Percentiles rank a stretch among this genome's conserved stretches.
Conservation (phyloP, 2,888 invertebrate species). For the Watsonalla binaria region DNA sequence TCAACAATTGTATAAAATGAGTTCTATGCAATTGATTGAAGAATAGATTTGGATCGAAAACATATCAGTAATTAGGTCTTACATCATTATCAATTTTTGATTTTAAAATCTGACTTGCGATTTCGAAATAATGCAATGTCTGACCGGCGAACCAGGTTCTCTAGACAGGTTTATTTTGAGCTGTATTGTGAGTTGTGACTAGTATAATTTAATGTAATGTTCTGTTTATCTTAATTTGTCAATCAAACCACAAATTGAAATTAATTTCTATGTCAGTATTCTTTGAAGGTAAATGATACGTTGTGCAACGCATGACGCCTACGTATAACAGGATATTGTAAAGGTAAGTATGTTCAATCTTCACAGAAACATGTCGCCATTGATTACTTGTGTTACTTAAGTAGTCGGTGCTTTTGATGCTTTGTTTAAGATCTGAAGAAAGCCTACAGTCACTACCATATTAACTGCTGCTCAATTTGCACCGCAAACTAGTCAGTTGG, state of each 20-base stretch:
- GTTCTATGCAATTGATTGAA: background rate
- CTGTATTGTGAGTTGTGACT: conserved; percentile 17
- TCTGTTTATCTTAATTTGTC: conserved; percentile 13
- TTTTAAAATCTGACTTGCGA: conserved; percentile 24
- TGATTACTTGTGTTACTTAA: background rate
- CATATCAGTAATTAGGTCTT: conserved; percentile 8
- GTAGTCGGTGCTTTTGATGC: background rate
- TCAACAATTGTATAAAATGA: too few relatives aligned
- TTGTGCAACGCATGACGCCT: background rate
- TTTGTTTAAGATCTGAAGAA: background rate
- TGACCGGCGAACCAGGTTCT: conserved; percentile 28
- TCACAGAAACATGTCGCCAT: background rate
- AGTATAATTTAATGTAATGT: conserved; percentile 7
- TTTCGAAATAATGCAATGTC: conserved; percentile 26
- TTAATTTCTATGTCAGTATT: background rate
- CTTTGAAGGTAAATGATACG: background rate
- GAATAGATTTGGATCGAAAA: background rate
- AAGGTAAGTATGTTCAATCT: background rate
- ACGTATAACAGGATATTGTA: background rate
- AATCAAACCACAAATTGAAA: conserved; percentile 2
- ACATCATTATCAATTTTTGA: conserved; percentile 16
- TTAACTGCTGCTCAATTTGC: conserved; percentile 12
- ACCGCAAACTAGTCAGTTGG: background rate
- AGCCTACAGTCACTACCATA: conserved; percentile 10
- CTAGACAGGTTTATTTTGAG: conserved; percentile 24